Evolutionary conservation across 2,888 invertebrate species (phyloP).

Genomic region (Apotomis turbidana): DNA sequence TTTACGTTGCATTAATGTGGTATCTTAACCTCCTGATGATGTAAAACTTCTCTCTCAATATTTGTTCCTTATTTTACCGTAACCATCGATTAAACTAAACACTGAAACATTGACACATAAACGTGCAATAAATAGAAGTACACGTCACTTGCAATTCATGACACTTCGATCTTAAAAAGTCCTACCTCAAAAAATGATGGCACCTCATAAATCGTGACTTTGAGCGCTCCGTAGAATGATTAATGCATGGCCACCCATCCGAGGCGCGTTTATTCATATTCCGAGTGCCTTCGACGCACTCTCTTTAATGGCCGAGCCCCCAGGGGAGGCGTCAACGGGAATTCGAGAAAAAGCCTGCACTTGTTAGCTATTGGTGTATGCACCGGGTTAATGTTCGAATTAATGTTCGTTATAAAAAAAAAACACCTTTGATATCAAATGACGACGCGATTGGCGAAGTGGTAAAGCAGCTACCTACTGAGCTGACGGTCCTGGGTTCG

Average conservation of each 20-base stretch:
- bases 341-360: slow-evolving; percentile 29
- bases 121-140: neutral
- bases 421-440: no score
- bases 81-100: no score
- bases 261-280: slow-evolving; percentile 52
- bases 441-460: no score
- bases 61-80: no score
- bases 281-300: slow-evolving; percentile 47
- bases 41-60: no score
- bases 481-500: no score
- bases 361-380: slow-evolving; percentile 15
- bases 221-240: slow-evolving; percentile 49
- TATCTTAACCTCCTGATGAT: no score
- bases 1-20: neutral
- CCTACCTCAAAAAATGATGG: slow-evolving; percentile 14
- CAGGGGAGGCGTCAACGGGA: slow-evolving; percentile 42
- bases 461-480: no score
- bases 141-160: neutral
- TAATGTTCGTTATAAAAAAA: neutral
- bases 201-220: slow-evolving; percentile 43
- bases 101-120: slow-evolving; percentile 42
- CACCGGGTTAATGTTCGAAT: neutral
- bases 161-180: neutral
- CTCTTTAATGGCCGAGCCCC: slow-evolving; percentile 53
- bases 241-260: slow-evolving; percentile 51